A percentile compares a stretch with the other conserved stretches of the same genome.
Evolutionary conservation across 2,113 vertebrate species (phyloP).

Genomic region (Oenanthe melanoleuca): DNA sequence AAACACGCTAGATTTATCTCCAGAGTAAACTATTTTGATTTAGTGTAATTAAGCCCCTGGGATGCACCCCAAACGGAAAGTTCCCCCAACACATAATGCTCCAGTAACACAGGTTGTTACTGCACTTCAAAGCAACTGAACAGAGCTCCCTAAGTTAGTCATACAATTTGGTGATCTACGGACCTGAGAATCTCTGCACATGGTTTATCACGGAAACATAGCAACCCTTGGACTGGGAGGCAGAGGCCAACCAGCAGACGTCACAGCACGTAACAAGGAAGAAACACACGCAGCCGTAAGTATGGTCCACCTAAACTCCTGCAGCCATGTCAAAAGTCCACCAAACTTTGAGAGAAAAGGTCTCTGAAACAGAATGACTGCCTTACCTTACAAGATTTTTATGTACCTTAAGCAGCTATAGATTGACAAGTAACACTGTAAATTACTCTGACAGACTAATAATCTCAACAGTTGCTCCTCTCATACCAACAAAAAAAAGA

Average conservation of each 20-base stretch:
- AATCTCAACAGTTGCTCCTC: conserved; percentile 15
- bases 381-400: not conserved
- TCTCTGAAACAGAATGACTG: not conserved
- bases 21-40: not conserved
- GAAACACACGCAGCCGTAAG: not conserved
- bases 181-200: not conserved
- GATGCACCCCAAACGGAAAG: not conserved
- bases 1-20: not conserved
- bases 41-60: not conserved
- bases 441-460: conserved; percentile 13
- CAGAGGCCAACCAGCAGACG: not conserved
- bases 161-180: not conserved
- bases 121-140: not conserved
- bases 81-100: not conserved
- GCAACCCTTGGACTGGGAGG: conserved; percentile 31
- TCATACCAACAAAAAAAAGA: not conserved
- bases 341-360: not conserved
- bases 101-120: not conserved
- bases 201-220: not conserved
- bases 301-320: not conserved
- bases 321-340: not conserved
- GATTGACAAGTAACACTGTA: not conserved
- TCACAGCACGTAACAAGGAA: not conserved
- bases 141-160: not conserved
- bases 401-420: not conserved